Conservation (phyloP, 2,113 vertebrate species). For the Patagioenas fasciata region DNA sequence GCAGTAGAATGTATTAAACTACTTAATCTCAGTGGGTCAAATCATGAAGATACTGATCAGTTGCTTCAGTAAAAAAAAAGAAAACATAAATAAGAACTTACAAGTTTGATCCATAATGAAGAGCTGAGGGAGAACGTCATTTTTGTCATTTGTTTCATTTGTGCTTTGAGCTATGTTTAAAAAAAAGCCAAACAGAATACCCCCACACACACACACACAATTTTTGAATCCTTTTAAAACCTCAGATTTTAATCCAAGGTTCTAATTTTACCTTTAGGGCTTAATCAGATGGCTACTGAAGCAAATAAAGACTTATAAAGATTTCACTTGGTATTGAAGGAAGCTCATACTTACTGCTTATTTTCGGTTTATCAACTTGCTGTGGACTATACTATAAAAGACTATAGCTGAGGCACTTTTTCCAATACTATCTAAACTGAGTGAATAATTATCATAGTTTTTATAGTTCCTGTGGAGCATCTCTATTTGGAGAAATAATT, state of each 20-base stretch:
- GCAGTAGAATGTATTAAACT: not conserved
- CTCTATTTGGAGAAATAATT: not conserved
- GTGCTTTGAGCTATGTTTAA: not conserved
- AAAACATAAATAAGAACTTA: not conserved
- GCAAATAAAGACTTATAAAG: not conserved
- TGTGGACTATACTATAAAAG: not conserved
- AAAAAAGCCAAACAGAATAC: not conserved
- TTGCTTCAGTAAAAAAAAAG: not conserved
- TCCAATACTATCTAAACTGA: not conserved
- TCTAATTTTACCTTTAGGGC: not conserved
- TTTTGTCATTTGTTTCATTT: not conserved
- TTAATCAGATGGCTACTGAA: not conserved
- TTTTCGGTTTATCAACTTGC: not conserved
- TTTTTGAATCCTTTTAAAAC: not conserved
- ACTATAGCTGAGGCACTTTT: not conserved
- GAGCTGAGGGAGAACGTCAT: not conserved
- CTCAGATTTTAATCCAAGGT: not conserved
- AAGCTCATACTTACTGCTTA: not conserved
- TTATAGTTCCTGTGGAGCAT: not conserved
- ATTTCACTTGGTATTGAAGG: not conserved
- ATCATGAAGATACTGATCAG: not conserved
- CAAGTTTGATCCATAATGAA: not conserved
- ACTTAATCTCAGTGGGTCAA: not conserved
- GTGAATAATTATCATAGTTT: not conserved
- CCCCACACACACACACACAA: too few species aligned